phyloP scores from a whole-genome alignment of 2,797 vertebrate species.

The Argya squamiceps region DNA sequence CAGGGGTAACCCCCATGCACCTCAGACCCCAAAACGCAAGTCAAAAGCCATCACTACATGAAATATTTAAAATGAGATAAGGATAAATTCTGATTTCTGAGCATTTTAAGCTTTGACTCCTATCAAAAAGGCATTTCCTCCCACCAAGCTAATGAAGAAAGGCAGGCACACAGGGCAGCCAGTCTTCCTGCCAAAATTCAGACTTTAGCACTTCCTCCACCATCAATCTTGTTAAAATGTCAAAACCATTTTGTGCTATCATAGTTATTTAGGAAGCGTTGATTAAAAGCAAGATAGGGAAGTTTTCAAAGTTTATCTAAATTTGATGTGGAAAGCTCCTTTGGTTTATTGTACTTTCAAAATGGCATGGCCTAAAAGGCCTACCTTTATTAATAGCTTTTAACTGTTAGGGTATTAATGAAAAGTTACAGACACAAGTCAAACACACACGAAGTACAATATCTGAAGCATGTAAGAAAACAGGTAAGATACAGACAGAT shows the following conservation, averaged over 20 bases:
- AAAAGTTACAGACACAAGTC: not conserved
- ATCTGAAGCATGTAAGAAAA: not conserved
- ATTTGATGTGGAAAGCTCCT: not conserved
- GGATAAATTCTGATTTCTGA: not conserved
- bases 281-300: not conserved
- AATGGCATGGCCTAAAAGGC: not conserved
- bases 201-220: not conserved
- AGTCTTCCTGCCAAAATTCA: not conserved
- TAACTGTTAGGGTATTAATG: not conserved
- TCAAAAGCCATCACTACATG: not conserved
- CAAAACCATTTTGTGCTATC: not conserved
- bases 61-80: not conserved
- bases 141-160: not conserved
- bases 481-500: not conserved
- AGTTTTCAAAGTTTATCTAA: not conserved
- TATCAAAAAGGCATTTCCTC: not conserved
- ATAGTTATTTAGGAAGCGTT: not conserved
- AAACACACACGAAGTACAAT: not conserved
- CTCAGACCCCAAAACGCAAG: not conserved
- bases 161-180: not conserved
- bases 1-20: rapidly evolving
- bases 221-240: not conserved
- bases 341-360: not conserved
- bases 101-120: not conserved
- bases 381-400: not conserved